These are phyloP conservation scores for Euphonia xanthogaster DNA, from an alignment of 2,797 vertebrate species.

Conservation along the genomic window DNA sequence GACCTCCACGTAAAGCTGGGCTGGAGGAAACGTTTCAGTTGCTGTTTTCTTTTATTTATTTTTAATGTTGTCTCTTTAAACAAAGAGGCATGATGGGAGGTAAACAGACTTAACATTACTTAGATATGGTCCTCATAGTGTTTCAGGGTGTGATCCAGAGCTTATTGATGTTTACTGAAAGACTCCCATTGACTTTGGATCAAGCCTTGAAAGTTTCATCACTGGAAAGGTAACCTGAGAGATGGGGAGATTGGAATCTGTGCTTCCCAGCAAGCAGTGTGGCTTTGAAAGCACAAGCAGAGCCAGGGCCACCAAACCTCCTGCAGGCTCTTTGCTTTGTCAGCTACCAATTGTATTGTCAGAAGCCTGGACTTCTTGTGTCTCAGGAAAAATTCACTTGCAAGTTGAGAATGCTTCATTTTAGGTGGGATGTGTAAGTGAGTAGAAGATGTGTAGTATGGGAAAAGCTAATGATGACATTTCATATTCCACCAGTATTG, in stretches of 20 bases:
- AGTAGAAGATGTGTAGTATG: background rate
- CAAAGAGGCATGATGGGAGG: constrained; percentile 11
- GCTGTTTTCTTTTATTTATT: background rate
- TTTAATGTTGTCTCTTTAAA: constrained; percentile 19
- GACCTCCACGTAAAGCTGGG: background rate
- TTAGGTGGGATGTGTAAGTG: background rate
- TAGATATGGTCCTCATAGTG: background rate
- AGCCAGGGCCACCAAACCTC: constrained; percentile 24
- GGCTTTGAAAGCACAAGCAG: background rate
- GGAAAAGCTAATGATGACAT: background rate
- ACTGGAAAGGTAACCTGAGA: constrained; percentile 54
- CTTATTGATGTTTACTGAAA: constrained; percentile 26
- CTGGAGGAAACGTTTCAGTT: background rate
- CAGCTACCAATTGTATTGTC: background rate
- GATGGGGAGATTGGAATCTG: constrained; percentile 43
- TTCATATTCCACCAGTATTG: background rate
- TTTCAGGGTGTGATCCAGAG: constrained; percentile 11
- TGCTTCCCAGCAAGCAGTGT: constrained; percentile 17
- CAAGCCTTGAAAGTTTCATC: constrained; percentile 26
- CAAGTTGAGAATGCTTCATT: background rate
- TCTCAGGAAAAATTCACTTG: background rate
- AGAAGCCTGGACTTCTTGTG: background rate
- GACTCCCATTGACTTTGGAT: constrained; percentile 10
- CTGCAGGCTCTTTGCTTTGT: background rate
- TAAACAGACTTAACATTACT: constrained; percentile 19